Percentiles rank a stretch among this genome's conserved stretches.
These are phyloP conservation scores for Chironex yamaguchii DNA, from an alignment of 30 jellyfish, hydroid and myxozoan species.

Conservation along the genomic window DNA sequence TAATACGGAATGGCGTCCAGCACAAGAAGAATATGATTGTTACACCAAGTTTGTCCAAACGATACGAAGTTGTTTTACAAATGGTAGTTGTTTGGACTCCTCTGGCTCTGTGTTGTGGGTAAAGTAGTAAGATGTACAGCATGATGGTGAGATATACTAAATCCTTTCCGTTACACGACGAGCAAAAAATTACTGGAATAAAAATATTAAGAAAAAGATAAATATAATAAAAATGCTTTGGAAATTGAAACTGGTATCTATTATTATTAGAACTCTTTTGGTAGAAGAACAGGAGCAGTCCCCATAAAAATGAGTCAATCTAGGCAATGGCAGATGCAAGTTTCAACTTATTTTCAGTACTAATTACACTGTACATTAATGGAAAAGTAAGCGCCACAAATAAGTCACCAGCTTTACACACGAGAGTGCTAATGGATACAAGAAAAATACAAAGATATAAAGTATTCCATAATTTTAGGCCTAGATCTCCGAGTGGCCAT, in stretches of 20 bases:
- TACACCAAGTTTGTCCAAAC: no score
- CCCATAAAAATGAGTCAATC: constrained; percentile 50
- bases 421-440: constrained; percentile 41
- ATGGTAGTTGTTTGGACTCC: no score
- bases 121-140: background rate
- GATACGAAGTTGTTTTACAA: no score
- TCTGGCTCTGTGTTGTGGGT: background rate
- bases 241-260: constrained; percentile 51
- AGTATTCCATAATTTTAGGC: constrained; percentile 71
- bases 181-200: constrained; percentile 44
- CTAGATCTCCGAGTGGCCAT: constrained; percentile 31
- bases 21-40: constrained; percentile 65
- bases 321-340: background rate
- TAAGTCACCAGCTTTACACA: constrained; percentile 20
- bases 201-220: constrained; percentile 44
- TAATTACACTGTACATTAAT: constrained; percentile 8
- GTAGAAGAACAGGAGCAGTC: constrained; percentile 30
- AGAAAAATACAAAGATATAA: constrained; percentile 54
- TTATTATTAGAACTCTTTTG: constrained; percentile 64
- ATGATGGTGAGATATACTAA: no score
- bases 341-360: constrained; percentile 14
- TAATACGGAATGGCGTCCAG: constrained; percentile 71
- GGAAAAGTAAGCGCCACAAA: constrained; percentile 58
- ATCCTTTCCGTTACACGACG: no score
- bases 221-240: constrained; percentile 38